Conservation (phyloP, 1,140 invertebrate species). For the Leptinotarsa texana region DNA sequence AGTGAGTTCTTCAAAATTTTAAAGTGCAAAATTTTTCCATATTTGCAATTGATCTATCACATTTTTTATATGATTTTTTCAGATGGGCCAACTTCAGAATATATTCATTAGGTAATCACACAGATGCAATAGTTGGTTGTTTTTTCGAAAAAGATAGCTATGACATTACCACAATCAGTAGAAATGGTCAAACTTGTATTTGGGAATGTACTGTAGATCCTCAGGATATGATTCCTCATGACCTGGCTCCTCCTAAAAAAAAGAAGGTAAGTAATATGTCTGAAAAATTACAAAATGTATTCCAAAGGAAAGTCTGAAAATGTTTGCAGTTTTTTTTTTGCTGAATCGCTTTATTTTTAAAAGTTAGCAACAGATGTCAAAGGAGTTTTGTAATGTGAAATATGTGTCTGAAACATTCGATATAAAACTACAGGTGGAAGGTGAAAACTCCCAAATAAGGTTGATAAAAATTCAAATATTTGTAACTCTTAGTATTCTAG, state of each 20-base stretch:
- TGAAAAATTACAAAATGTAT: background rate
- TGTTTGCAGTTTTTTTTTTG: too few relatives aligned
- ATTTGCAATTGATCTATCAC: too few relatives aligned
- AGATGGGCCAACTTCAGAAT: slow-evolving; percentile 70
- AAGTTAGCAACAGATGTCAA: too few relatives aligned
- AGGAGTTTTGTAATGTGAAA: too few relatives aligned
- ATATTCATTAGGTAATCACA: slow-evolving; percentile 78
- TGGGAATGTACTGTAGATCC: slow-evolving; percentile 84
- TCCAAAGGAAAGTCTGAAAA: too few relatives aligned
- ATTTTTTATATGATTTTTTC: slow-evolving; percentile 10
- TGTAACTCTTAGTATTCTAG: too few relatives aligned
- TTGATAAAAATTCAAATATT: too few relatives aligned
- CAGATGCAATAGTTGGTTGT: slow-evolving; percentile 77
- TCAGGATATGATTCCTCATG: slow-evolving; percentile 63
- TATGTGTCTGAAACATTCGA: too few relatives aligned
- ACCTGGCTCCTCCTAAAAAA: slow-evolving; percentile 52
- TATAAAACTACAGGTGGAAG: too few relatives aligned
- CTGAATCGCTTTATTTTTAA: too few relatives aligned
- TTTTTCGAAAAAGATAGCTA: slow-evolving; percentile 88
- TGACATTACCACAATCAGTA: slow-evolving; percentile 76
- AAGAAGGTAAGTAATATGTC: slow-evolving; percentile 35
- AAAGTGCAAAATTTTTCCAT: too few relatives aligned
- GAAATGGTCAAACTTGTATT: slow-evolving; percentile 71
- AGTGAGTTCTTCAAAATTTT: slow-evolving; percentile 50
- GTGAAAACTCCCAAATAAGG: too few relatives aligned